Conservation (phyloP, 2,797 vertebrate species). For the Danio albolineatus region DNA sequence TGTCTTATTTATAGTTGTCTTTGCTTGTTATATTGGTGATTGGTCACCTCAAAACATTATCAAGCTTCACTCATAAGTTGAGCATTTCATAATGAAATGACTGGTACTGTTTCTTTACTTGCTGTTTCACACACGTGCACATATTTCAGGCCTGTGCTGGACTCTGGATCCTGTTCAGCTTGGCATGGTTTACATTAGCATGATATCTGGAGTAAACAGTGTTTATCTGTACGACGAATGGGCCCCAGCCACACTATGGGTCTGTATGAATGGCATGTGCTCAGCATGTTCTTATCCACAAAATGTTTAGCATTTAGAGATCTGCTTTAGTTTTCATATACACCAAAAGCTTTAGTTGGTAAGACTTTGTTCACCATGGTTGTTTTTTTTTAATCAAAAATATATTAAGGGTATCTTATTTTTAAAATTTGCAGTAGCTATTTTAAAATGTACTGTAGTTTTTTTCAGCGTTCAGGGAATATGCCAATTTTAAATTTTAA, state of each 20-base stretch:
- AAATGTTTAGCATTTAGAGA: not conserved
- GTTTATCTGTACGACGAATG: constrained; percentile 26
- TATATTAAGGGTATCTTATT: not conserved
- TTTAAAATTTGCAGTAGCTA: too few relatives aligned
- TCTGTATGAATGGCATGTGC: constrained; percentile 31
- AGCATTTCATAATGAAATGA: not conserved
- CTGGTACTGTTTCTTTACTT: too few relatives aligned
- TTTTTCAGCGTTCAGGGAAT: too few relatives aligned
- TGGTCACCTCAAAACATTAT: not conserved
- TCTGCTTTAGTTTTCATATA: not conserved
- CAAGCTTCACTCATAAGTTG: not conserved
- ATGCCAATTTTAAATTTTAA: too few relatives aligned
- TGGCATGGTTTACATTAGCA: constrained; percentile 38
- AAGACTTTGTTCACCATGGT: not conserved
- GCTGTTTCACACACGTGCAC: not conserved
- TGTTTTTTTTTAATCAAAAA: not conserved
- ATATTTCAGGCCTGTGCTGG: constrained; percentile 5
- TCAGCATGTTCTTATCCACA: not conserved
- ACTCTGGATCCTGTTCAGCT: constrained; percentile 49
- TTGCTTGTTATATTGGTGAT: not conserved
- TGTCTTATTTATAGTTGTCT: not conserved
- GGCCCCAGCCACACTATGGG: constrained; percentile 28
- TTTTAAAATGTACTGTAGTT: too few relatives aligned
- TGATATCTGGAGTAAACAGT: constrained; percentile 60
- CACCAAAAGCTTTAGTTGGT: not conserved